Conservation (phyloP, 2,113 vertebrate species). For the Cynopterus brachyotis region DNA sequence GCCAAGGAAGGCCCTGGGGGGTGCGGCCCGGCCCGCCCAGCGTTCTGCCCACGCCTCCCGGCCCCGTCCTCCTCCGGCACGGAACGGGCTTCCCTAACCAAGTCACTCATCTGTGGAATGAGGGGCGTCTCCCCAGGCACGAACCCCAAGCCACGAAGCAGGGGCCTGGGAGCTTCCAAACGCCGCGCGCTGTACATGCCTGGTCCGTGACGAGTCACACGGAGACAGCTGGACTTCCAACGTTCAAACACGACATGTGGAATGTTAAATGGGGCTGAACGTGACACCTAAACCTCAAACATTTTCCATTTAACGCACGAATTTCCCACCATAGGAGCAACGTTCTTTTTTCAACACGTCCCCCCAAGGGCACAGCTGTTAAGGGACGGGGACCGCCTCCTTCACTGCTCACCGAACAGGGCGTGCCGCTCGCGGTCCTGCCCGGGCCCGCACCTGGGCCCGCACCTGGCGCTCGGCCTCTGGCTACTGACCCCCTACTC, state of each 20-base stretch:
- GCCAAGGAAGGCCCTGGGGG: neutral
- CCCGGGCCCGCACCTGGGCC: neutral
- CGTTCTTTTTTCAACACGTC: neutral
- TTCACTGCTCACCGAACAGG: neutral
- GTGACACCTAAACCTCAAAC: neutral
- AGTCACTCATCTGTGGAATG: neutral
- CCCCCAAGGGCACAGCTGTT: neutral
- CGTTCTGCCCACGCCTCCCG: neutral
- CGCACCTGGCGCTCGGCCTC: neutral
- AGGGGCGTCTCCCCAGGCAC: neutral
- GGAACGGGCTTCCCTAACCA: neutral
- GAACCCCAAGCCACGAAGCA: neutral
- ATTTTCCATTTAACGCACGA: neutral
- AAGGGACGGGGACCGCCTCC: neutral
- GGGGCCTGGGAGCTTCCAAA: neutral
- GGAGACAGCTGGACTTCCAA: neutral
- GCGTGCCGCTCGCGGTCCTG: rapidly evolving
- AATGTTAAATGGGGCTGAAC: neutral
- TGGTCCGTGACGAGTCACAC: neutral
- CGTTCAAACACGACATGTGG: too few relatives aligned
- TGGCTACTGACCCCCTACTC: neutral
- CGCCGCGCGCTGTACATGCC: neutral
- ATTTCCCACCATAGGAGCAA: neutral
- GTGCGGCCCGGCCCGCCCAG: rapidly evolving
- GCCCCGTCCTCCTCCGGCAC: neutral